A percentile compares a stretch with the other conserved stretches of the same genome.
phyloP scores from a whole-genome alignment of 2,888 invertebrate genomes.

The Synergus laeviventris region DNA sequence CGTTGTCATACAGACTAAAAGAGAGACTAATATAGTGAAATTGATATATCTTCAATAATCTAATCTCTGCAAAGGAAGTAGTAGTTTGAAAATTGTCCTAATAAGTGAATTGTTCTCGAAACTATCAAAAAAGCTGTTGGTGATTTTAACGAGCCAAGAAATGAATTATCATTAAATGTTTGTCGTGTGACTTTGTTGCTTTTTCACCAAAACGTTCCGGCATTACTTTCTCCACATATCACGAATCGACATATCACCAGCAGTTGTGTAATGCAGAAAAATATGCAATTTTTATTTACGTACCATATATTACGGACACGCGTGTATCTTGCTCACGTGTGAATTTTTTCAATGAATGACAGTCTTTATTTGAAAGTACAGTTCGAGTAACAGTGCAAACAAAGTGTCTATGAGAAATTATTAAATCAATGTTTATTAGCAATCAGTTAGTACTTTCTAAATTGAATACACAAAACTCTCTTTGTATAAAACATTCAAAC shows the following conservation, averaged over 20 bases:
- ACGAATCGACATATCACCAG: too few species aligned
- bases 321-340: neutral
- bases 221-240: neutral
- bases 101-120: neutral
- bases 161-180: conserved; percentile 9
- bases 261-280: neutral
- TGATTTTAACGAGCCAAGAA: conserved; percentile 33
- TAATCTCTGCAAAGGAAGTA: neutral
- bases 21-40: too few species aligned
- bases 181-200: conserved; percentile 17
- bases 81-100: too few species aligned
- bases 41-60: too few species aligned
- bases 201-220: neutral
- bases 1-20: neutral
- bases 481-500: too few species aligned
- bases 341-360: neutral
- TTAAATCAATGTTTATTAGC: neutral
- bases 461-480: too few species aligned
- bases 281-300: conserved; percentile 1
- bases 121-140: neutral
- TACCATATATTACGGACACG: neutral
- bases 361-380: neutral
- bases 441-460: neutral
- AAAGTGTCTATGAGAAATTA: neutral
- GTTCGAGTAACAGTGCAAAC: neutral